phyloP scores from a whole-genome alignment of 92 coral and sea anemone species.

The Scolanthus callimorphus region DNA sequence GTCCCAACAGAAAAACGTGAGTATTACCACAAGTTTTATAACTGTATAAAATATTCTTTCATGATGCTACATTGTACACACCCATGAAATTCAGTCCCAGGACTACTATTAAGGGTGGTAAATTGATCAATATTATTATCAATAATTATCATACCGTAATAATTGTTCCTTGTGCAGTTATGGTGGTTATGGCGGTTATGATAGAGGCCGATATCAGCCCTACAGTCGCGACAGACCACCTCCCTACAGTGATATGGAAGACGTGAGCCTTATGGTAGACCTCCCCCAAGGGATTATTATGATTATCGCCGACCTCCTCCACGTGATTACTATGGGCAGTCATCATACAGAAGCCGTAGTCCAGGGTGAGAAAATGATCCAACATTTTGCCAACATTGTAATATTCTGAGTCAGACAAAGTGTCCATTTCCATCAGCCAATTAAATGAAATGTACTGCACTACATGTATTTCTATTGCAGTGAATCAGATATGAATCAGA shows the following conservation, averaged over 20 bases:
- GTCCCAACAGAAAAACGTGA: constrained; percentile 82
- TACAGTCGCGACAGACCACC: constrained; percentile 67
- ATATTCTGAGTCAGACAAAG: too few species aligned
- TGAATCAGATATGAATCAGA: too few species aligned
- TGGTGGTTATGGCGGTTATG: constrained; percentile 45
- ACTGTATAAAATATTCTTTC: background rate
- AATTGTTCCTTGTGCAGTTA: constrained; percentile 18
- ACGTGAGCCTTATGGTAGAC: constrained; percentile 67
- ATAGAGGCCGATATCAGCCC: constrained; percentile 42
- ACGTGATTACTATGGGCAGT: constrained; percentile 27
- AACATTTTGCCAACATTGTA: too few species aligned
- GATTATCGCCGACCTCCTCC: constrained; percentile 51
- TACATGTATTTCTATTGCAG: too few species aligned
- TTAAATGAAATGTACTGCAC: too few species aligned
- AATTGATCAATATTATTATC: background rate
- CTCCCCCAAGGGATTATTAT: constrained; percentile 32
- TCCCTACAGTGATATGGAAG: constrained; percentile 50
- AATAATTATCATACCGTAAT: background rate
- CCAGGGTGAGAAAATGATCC: constrained; percentile 89
- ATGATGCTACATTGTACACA: too few species aligned
- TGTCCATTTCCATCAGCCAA: too few species aligned
- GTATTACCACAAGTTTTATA: background rate
- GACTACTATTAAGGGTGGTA: background rate
- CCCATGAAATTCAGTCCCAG: too few species aligned
- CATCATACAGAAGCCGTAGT: constrained; percentile 76